A percentile compares a stretch with the other conserved stretches of the same genome.
These are phyloP conservation scores for Aphrophora alni DNA, from an alignment of 2,888 invertebrate species.

Conservation along the genomic window DNA sequence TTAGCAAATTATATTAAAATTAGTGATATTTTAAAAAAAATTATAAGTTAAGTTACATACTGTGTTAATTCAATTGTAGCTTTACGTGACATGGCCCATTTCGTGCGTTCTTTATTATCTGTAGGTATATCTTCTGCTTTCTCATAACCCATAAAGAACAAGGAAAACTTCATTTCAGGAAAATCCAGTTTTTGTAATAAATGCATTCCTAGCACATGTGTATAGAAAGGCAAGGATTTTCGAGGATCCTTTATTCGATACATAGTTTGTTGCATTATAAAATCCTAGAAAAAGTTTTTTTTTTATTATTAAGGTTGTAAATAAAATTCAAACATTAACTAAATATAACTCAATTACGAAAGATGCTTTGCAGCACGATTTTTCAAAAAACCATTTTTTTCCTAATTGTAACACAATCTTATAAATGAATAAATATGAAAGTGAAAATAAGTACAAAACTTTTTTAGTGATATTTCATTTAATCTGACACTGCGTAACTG, in stretches of 20 bases:
- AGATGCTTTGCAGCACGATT: too few species aligned
- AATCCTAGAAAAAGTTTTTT: conserved; percentile 67
- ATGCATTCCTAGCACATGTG: conserved; percentile 89
- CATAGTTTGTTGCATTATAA: conserved; percentile 97
- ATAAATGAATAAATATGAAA: too few species aligned
- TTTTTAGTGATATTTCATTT: too few species aligned
- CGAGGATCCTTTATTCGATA: conserved; percentile 92
- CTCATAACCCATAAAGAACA: conserved; percentile 94
- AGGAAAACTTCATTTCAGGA: conserved; percentile 84
- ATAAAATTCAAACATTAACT: conserved; percentile 13
- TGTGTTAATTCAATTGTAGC: conserved; percentile 92
- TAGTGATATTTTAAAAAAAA: too few species aligned
- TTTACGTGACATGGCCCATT: conserved; percentile 82
- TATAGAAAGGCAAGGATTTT: conserved; percentile 88
- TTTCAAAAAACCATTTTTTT: conserved; percentile 16
- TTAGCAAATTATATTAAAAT: too few species aligned
- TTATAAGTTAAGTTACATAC: too few species aligned
- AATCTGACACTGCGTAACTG: too few species aligned
- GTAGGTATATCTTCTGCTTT: conserved; percentile 73
- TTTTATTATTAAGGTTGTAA: conserved; percentile 33
- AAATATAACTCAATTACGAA: not conserved
- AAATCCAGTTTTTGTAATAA: conserved; percentile 88
- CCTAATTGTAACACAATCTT: too few species aligned
- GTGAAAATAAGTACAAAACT: too few species aligned
- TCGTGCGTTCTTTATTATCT: conserved; percentile 70